Conservation (phyloP, 1,140 invertebrate genomes). For the Drosophila varians region DNA sequence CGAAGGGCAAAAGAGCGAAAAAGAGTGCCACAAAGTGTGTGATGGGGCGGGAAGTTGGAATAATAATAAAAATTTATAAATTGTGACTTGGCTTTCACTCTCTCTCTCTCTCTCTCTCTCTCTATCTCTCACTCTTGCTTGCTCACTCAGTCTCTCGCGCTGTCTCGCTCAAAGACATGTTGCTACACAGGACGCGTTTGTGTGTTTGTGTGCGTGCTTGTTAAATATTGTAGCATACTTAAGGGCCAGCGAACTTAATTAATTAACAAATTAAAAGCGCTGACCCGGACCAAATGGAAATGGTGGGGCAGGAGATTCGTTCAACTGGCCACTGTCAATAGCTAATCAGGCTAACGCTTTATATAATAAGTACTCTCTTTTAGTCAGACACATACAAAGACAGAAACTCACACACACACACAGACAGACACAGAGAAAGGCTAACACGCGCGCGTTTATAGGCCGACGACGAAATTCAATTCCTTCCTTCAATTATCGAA, state of each 20-base stretch:
- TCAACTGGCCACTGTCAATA: slow-evolving; percentile 32
- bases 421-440: slow-evolving; percentile 12
- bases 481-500: slow-evolving; percentile 27
- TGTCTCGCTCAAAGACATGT: slow-evolving; percentile 41
- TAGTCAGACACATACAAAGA: slow-evolving; percentile 17
- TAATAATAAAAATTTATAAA: slow-evolving; percentile 73
- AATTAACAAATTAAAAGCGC: slow-evolving; percentile 53
- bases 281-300: slow-evolving; percentile 10
- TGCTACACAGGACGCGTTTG: slow-evolving; percentile 25
- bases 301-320: slow-evolving; percentile 24
- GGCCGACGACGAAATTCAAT: slow-evolving; percentile 50
- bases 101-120: neutral
- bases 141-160: neutral
- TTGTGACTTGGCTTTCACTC: slow-evolving; percentile 5
- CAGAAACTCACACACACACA: slow-evolving; percentile 1
- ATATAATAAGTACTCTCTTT: slow-evolving; percentile 74
- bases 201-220: slow-evolving; percentile 7
- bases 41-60: slow-evolving; percentile 6
- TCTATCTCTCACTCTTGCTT: neutral
- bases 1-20: slow-evolving; percentile 70
- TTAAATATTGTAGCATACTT: slow-evolving; percentile 66
- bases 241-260: slow-evolving; percentile 54
- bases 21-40: neutral
- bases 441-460: slow-evolving; percentile 68
- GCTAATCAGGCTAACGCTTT: slow-evolving; percentile 51